These are phyloP conservation scores for Podarcis cretensis DNA, from an alignment of 2,113 vertebrate species.

Conservation along the genomic window DNA sequence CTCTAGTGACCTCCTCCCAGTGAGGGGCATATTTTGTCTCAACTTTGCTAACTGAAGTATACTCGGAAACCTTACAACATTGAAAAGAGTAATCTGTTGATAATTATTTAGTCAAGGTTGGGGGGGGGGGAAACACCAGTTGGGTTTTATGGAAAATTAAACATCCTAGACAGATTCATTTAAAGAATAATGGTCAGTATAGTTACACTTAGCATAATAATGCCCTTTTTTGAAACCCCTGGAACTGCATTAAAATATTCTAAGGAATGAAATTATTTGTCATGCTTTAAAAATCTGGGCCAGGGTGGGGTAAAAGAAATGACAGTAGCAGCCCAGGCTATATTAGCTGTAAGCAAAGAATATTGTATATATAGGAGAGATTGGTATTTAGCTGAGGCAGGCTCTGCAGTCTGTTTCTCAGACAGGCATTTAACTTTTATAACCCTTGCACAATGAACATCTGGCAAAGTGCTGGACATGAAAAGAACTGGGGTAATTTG, in stretches of 20 bases:
- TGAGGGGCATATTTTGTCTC: background rate
- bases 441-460: no score
- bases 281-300: background rate
- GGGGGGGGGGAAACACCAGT: no score
- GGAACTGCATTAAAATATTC: background rate
- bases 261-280: background rate
- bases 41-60: background rate
- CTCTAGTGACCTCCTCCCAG: no score
- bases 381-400: no score
- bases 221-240: fast-evolving
- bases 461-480: no score
- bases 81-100: background rate
- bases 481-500: no score
- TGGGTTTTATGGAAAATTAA: background rate
- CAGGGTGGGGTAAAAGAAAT: background rate
- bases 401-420: no score
- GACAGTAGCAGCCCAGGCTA: fast-evolving
- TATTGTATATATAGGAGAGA: background rate
- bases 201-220: background rate
- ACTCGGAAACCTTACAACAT: background rate
- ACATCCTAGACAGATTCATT: background rate
- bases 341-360: background rate
- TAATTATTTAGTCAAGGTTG: background rate
- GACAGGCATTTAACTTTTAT: no score
- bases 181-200: background rate